Conservation (phyloP, 2,888 invertebrate species). For the Micoletzkya japonica region DNA sequence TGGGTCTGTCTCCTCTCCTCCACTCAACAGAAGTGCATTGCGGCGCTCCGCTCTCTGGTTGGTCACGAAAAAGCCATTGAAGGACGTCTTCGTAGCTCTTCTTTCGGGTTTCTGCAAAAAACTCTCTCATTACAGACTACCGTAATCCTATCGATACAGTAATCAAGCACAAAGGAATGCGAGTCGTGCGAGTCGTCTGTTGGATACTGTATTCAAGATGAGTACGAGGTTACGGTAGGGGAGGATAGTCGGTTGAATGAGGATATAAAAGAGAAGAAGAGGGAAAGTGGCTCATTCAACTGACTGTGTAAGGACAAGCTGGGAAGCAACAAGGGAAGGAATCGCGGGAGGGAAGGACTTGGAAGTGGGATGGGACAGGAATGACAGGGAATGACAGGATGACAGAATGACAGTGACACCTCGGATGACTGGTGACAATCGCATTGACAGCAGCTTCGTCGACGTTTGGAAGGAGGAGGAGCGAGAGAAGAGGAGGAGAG, state of each 20-base stretch:
- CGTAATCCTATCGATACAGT: neutral
- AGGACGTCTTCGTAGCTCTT: conserved; percentile 57
- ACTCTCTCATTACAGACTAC: neutral
- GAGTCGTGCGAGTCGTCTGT: too few relatives aligned
- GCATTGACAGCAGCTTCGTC: too few relatives aligned
- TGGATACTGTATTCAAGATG: too few relatives aligned
- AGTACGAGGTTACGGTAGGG: too few relatives aligned
- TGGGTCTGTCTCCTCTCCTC: neutral
- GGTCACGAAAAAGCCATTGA: conserved; percentile 59
- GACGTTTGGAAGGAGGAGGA: too few relatives aligned
- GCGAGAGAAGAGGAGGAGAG: too few relatives aligned
- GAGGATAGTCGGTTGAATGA: neutral
- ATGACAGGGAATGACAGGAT: too few relatives aligned
- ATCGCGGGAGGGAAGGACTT: neutral
- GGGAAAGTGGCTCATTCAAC: neutral
- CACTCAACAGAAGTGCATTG: neutral
- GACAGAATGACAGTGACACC: too few relatives aligned
- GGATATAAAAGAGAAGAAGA: neutral
- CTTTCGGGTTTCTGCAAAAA: conserved; percentile 46
- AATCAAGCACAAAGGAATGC: neutral
- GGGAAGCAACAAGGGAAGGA: conserved; percentile 11
- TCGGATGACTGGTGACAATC: too few relatives aligned
- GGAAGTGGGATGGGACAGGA: too few relatives aligned
- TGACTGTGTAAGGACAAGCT: neutral
- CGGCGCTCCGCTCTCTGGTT: conserved; percentile 30